A percentile compares a stretch with the other conserved stretches of the same genome.
These are phyloP conservation scores for Physella acuta DNA, from an alignment of 1,140 invertebrate genomes.

Conservation along the genomic window DNA sequence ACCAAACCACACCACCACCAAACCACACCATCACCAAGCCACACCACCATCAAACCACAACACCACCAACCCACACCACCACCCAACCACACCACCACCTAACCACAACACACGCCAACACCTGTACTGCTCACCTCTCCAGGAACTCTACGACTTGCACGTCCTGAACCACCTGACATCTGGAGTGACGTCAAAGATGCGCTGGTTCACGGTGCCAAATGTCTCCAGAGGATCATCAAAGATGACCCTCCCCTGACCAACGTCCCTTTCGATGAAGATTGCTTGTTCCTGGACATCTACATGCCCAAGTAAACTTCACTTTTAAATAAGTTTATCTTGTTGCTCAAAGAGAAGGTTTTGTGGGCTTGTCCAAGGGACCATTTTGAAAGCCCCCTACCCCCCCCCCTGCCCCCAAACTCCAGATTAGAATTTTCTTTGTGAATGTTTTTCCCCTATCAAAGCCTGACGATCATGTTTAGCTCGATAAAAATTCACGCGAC, in stretches of 20 bases:
- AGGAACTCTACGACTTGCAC: background rate
- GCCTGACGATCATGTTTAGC: no score
- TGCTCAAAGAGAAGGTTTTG: no score
- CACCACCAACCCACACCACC: background rate
- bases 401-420: no score
- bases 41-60: background rate
- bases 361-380: no score
- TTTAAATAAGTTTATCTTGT: no score
- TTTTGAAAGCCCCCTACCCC: no score
- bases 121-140: background rate
- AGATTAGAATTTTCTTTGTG: no score
- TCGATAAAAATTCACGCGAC: no score
- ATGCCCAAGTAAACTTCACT: background rate
- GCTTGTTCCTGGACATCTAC: background rate
- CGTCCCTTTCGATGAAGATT: background rate
- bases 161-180: background rate
- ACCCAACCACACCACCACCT: background rate
- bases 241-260: background rate
- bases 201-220: background rate
- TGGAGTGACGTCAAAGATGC: background rate
- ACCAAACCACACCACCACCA: no score
- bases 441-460: no score
- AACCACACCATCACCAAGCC: background rate
- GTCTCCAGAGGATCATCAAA: background rate
- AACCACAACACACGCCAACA: background rate